Percentiles rank a stretch among this genome's conserved stretches.
phyloP scores from a whole-genome alignment of 2,888 invertebrate genomes.

The Aleiodes leptofemur region DNA sequence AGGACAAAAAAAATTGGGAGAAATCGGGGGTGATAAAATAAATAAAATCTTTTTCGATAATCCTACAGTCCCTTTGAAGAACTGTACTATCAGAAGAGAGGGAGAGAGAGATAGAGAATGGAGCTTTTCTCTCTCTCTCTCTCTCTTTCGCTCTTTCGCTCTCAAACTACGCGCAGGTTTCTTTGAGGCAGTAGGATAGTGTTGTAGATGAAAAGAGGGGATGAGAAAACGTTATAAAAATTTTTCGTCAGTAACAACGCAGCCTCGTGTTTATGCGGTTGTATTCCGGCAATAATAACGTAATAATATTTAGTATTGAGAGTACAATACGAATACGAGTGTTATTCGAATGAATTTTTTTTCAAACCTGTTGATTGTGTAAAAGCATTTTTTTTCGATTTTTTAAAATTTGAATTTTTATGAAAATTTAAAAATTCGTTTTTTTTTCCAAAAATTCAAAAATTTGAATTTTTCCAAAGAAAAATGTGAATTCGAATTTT shows the following conservation, averaged over 20 bases:
- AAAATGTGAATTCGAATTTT: too few species aligned
- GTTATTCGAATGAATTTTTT: neutral
- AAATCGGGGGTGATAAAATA: too few species aligned
- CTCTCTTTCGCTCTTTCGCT: too few species aligned
- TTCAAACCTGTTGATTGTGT: conserved; percentile 21
- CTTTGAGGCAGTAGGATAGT: neutral
- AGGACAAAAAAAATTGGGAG: too few species aligned
- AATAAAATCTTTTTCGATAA: conserved; percentile 8
- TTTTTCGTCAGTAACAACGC: conserved; percentile 16
- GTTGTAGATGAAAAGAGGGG: neutral
- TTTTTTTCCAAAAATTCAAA: too few species aligned
- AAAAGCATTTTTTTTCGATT: neutral
- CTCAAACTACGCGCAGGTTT: conserved; percentile 19
- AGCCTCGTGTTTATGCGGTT: conserved; percentile 18
- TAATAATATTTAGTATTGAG: neutral
- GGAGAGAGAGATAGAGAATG: neutral
- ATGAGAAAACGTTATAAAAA: neutral
- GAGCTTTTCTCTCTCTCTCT: neutral
- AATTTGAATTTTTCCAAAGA: too few species aligned
- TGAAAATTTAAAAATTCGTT: too few species aligned
- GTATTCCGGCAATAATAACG: neutral
- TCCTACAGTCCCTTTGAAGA: neutral
- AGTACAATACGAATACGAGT: neutral
- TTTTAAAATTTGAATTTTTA: too few species aligned
- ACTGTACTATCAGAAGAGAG: neutral